These are phyloP conservation scores for Rhinogobius similis DNA, from an alignment of 2,113 vertebrate species.

Conservation along the genomic window DNA sequence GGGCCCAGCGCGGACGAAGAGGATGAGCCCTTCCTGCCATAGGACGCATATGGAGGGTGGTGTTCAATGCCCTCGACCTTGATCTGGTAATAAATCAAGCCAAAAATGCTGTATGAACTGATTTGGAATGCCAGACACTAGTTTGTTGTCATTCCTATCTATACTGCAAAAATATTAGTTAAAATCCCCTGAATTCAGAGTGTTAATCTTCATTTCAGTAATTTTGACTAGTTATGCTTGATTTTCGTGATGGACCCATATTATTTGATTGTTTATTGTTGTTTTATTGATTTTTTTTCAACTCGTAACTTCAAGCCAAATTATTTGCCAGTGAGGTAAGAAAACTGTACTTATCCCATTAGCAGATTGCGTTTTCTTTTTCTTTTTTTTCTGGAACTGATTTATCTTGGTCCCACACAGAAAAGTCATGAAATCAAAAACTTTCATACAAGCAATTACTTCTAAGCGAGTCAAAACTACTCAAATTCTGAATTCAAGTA, in stretches of 20 bases:
- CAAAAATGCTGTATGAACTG: constrained; percentile 54
- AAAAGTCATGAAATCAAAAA: no score
- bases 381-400: no score
- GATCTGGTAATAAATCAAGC: constrained; percentile 49
- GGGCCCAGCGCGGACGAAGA: constrained; percentile 87
- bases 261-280: neutral
- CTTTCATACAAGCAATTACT: no score
- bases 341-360: neutral
- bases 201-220: neutral
- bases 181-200: neutral
- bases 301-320: no score
- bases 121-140: constrained; percentile 57
- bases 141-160: constrained; percentile 48
- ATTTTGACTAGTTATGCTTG: neutral
- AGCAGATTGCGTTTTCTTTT: no score
- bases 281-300: no score
- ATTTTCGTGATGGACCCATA: neutral
- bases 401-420: no score
- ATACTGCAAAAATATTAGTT: neutral
- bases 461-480: neutral
- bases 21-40: constrained; percentile 88
- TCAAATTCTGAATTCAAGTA: neutral
- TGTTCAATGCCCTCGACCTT: constrained; percentile 33
- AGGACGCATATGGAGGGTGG: constrained; percentile 17
- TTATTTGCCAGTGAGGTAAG: neutral